Evolutionary conservation across 2,888 invertebrate genomes (phyloP).

Genomic region (Nezara viridula): DNA sequence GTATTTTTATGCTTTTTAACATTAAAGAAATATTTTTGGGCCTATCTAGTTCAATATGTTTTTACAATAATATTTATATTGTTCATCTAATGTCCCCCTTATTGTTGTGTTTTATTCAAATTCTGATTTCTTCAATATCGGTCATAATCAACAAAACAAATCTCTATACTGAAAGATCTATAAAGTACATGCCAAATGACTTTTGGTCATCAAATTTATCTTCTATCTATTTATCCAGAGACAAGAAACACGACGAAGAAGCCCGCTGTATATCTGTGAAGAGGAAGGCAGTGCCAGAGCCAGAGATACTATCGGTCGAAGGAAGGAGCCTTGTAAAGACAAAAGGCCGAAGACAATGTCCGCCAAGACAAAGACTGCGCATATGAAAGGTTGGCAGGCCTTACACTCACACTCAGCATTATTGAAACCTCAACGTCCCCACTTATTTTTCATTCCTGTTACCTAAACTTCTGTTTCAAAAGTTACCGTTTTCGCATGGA

Average conservation of each 20-base stretch:
- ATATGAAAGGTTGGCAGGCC: constrained; percentile 51
- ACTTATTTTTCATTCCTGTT: not conserved
- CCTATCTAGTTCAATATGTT: too few relatives aligned
- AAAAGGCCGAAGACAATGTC: constrained; percentile 41
- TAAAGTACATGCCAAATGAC: not conserved
- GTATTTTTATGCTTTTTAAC: too few relatives aligned
- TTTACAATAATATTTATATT: too few relatives aligned
- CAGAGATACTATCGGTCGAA: not conserved
- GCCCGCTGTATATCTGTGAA: not conserved
- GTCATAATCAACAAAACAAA: too few relatives aligned
- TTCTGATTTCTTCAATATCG: too few relatives aligned
- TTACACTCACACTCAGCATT: not conserved
- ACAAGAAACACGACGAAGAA: constrained; percentile 1
- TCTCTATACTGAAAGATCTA: too few relatives aligned
- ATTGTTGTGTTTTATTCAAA: too few relatives aligned
- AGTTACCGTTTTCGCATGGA: not conserved
- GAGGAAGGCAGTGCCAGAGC: constrained; percentile 5
- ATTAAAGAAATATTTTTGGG: too few relatives aligned
- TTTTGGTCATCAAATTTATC: not conserved
- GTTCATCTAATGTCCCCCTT: too few relatives aligned
- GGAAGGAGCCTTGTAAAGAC: constrained; percentile 47
- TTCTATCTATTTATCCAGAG: not conserved
- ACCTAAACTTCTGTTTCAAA: not conserved
- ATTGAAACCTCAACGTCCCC: constrained; percentile 23
- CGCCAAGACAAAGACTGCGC: constrained; percentile 38